These are phyloP conservation scores for Steromphala cineraria DNA, from an alignment of 2,888 invertebrate species.

Conservation along the genomic window DNA sequence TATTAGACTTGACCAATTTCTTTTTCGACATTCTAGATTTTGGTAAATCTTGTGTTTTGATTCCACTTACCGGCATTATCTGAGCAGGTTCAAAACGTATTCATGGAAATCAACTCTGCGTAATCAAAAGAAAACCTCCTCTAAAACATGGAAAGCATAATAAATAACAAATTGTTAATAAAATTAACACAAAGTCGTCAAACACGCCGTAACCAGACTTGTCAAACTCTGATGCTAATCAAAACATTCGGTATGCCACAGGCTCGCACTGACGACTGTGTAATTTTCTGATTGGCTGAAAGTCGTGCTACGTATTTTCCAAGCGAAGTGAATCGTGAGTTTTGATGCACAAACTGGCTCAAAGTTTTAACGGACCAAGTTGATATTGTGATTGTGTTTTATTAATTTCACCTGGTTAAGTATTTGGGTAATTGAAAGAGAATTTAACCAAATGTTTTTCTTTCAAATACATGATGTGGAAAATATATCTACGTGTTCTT, in stretches of 20 bases:
- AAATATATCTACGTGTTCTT: too few relatives aligned
- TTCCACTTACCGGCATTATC: background rate
- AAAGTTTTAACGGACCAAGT: too few relatives aligned
- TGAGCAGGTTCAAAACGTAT: background rate
- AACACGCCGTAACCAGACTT: background rate
- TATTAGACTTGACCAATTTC: background rate
- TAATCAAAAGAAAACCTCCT: background rate
- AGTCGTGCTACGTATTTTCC: background rate
- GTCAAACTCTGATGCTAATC: background rate
- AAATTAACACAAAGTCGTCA: too few relatives aligned
- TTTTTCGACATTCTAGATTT: background rate
- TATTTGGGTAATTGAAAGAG: too few relatives aligned
- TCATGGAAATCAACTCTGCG: background rate
- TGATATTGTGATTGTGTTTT: too few relatives aligned
- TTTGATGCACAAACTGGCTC: too few relatives aligned
- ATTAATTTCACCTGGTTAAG: too few relatives aligned
- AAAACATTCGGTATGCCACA: conserved; percentile 6
- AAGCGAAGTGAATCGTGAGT: too few relatives aligned
- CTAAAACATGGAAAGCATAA: too few relatives aligned
- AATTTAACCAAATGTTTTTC: too few relatives aligned
- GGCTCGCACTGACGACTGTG: background rate
- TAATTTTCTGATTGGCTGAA: background rate
- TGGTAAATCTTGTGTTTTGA: background rate
- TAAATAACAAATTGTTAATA: too few relatives aligned
- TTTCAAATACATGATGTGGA: too few relatives aligned